Evolutionary conservation across 1,140 invertebrate species (phyloP).

Genomic region (Sycophaga agraensis): DNA sequence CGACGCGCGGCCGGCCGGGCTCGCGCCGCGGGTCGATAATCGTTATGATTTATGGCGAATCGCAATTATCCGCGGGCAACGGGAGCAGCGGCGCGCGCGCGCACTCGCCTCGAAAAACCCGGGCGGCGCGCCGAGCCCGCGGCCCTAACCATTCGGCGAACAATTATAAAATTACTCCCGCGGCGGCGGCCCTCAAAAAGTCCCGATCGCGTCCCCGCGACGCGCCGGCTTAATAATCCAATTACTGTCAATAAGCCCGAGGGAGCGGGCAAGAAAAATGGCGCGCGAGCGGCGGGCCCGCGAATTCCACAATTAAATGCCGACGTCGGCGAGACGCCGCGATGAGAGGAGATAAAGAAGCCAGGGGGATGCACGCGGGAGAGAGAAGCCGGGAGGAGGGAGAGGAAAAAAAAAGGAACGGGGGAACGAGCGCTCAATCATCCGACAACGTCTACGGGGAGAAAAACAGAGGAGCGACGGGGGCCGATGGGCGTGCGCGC

Average conservation of each 20-base stretch:
- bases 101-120: no score
- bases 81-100: no score
- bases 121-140: no score
- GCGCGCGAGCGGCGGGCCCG: background rate
- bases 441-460: conserved; percentile 8
- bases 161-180: conserved; percentile 21
- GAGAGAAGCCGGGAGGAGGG: background rate
- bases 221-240: conserved; percentile 21
- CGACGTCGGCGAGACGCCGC: background rate
- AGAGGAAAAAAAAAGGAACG: background rate
- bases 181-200: background rate
- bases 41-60: no score
- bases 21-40: no score
- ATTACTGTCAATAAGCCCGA: conserved; percentile 27
- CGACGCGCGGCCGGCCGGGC: no score
- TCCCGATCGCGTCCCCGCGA: background rate
- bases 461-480: background rate
- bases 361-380: background rate
- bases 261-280: background rate
- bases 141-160: background rate
- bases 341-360: background rate
- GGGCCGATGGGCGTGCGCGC: no score
- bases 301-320: conserved; percentile 24
- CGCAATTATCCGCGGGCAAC: no score
- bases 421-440: conserved; percentile 10